Conservation (phyloP, 2,888 invertebrate genomes). For the Dicyrtoma fusca region DNA sequence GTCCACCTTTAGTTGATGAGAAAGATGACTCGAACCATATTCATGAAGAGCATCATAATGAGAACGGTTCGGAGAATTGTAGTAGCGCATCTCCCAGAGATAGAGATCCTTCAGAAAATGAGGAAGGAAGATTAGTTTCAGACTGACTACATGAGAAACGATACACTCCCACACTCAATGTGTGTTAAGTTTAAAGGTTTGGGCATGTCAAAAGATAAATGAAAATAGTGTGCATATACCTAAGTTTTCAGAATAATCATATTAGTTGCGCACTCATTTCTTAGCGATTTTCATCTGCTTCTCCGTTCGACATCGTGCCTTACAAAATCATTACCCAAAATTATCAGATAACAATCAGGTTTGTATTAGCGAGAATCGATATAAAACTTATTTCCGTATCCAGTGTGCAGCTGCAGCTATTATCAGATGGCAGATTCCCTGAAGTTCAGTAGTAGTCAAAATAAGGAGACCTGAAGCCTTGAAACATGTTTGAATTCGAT, state of each 20-base stretch:
- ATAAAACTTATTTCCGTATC: too few relatives aligned
- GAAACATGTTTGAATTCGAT: conserved; percentile 3
- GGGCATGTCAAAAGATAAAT: conserved; percentile 1
- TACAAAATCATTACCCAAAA: neutral
- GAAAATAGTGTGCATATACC: neutral
- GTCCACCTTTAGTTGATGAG: conserved; percentile 46
- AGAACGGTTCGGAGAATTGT: conserved; percentile 44
- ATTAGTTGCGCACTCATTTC: neutral
- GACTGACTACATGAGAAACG: conserved; percentile 42
- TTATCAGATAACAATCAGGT: neutral
- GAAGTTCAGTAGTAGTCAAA: too few relatives aligned
- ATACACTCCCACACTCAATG: conserved; percentile 43
- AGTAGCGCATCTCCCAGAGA: conserved; percentile 45
- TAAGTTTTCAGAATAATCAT: neutral
- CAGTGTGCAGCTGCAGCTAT: too few relatives aligned
- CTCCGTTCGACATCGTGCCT: conserved; percentile 11
- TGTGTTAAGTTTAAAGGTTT: conserved; percentile 34
- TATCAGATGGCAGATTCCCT: too few relatives aligned
- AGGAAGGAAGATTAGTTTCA: conserved; percentile 41
- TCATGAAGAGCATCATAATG: conserved; percentile 39
- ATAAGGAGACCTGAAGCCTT: conserved; percentile 6
- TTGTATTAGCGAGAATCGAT: neutral
- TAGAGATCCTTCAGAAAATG: conserved; percentile 42
- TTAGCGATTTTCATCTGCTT: neutral
- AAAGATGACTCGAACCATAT: conserved; percentile 52